Evolutionary conservation across 2,113 vertebrate species (phyloP), one percentile per base, ranked within the genome.

Genomic region (Pungitius pungitius): DNA sequence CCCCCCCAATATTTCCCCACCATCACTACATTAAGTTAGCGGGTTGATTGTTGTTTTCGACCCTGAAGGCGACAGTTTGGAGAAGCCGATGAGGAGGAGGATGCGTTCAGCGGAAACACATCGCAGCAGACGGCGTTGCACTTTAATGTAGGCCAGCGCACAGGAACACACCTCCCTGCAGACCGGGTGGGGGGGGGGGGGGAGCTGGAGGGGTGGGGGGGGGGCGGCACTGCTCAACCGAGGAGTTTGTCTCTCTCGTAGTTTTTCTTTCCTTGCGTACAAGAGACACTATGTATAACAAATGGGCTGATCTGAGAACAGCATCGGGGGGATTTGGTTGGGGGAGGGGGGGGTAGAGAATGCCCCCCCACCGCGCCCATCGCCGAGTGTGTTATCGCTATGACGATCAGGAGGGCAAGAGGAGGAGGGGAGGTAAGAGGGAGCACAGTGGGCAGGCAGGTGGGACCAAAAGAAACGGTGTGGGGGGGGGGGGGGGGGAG

Each of bases 231-330:
- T 35, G 5, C 35, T 77, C 76, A 73, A 71, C 73, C 42, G 54
- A 71, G 55, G 40, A 24, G 73, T 68, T 59, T 63, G 51, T 3
- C 58, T 84, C 76, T 85, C 18, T 85, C 18, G 78, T 51, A 58
- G 52, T 9, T 26, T 78, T 20, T 73, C 49, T 30, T 30, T 30
- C 30, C 30, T 30, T 30, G 30, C 30, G 30, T 30, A 30, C 30
- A 26, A 75, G 57, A 75, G 70, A 30, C 18, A 22, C 20, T 60
- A 51, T 85, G 75, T 88, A 74, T 72, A 73, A 85, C 84, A 89
- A 87, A 87, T 85, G 74, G 80, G 73, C 76, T 87, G 74, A 86
- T 91, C 85, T 86, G 58, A 88, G 85, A 79, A 56, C 70, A 81
- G 69, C 69, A 77, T 75, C 81, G 24, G 33, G 70, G 82, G 75